A percentile compares a stretch with the other conserved stretches of the same genome.
phyloP scores from a whole-genome alignment of 2,113 vertebrate genomes.

The Grus americana region DNA sequence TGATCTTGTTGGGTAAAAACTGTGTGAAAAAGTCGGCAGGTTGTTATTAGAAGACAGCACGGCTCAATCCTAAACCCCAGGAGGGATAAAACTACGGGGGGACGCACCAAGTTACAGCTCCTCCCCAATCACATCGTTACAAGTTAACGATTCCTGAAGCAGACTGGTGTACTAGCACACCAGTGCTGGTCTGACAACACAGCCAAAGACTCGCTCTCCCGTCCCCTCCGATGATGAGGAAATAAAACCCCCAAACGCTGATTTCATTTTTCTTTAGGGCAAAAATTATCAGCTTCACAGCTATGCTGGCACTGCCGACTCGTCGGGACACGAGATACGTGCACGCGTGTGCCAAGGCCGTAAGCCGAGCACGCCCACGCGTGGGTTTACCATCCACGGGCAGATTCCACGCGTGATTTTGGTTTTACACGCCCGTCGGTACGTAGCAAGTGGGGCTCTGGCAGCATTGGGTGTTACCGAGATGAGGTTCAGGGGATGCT shows the following conservation, averaged over 20 bases:
- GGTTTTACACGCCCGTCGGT: rapidly evolving
- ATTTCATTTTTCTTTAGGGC: rapidly evolving
- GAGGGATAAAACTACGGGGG: rapidly evolving
- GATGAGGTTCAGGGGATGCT: not conserved
- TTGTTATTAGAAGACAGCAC: not conserved
- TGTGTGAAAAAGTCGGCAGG: not conserved
- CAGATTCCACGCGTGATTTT: rapidly evolving
- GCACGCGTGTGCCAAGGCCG: rapidly evolving
- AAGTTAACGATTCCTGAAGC: rapidly evolving
- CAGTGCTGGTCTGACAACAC: rapidly evolving
- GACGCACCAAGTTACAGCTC: rapidly evolving
- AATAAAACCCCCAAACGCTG: rapidly evolving
- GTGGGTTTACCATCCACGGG: rapidly evolving
- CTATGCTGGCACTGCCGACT: rapidly evolving
- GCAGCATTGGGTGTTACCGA: rapidly evolving
- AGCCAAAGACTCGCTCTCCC: rapidly evolving
- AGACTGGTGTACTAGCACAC: rapidly evolving
- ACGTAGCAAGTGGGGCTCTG: not conserved
- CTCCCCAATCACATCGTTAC: rapidly evolving
- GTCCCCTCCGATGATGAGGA: too few species aligned
- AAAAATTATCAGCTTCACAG: rapidly evolving
- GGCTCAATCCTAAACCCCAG: too few species aligned
- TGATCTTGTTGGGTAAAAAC: constrained; percentile 71
- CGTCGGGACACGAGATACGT: rapidly evolving
- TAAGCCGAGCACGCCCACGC: rapidly evolving